Evolutionary conservation across 2,113 vertebrate genomes (phyloP).

Genomic region (Eupsittula cactorum): DNA sequence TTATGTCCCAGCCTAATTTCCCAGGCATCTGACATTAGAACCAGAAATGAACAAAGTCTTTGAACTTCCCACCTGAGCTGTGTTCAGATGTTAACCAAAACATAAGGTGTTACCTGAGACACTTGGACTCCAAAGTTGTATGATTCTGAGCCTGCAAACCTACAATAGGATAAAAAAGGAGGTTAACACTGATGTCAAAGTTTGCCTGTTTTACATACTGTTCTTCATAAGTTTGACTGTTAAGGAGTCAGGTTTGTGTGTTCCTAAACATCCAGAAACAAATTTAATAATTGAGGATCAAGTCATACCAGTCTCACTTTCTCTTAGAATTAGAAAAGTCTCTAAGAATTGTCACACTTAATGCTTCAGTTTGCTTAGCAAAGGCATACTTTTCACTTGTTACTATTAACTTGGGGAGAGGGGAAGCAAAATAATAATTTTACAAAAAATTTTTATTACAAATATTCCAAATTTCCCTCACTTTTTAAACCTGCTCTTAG

Average conservation of each 20-base stretch:
- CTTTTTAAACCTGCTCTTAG: not conserved
- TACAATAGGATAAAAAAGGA: not conserved
- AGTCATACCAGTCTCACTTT: not conserved
- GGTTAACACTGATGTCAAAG: too few relatives aligned
- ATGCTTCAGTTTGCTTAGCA: not conserved
- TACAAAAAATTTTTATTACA: not conserved
- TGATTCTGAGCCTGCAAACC: not conserved
- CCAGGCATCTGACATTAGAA: not conserved
- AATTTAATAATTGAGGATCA: not conserved
- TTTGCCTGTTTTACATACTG: not conserved
- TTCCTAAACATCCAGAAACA: not conserved
- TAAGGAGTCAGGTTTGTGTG: not conserved
- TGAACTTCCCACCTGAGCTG: not conserved
- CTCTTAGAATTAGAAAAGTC: not conserved
- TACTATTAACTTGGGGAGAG: not conserved
- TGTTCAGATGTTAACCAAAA: not conserved
- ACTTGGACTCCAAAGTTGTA: not conserved
- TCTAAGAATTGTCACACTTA: not conserved
- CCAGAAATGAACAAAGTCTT: not conserved
- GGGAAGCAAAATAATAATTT: not conserved
- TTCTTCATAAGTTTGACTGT: not conserved
- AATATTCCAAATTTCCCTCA: not conserved
- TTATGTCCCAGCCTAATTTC: not conserved
- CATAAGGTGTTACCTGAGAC: not conserved
- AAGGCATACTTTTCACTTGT: not conserved